Evolutionary conservation across 1,140 invertebrate species (phyloP), one percentile per base, ranked within the genome.

Genomic region (Diachasma alloeum): DNA sequence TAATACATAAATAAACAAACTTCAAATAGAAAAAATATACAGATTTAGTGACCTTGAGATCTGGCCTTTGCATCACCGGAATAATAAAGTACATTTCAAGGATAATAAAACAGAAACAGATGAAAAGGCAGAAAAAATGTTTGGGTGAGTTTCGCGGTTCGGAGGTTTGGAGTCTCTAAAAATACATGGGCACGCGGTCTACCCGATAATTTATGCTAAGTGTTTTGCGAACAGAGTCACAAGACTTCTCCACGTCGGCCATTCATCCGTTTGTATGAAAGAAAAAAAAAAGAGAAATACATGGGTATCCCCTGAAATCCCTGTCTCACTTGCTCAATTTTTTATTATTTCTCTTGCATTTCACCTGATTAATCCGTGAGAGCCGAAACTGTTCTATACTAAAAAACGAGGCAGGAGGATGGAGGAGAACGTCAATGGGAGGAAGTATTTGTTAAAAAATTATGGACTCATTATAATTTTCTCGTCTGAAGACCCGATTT

Each of bases 131-230:
- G 42, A 11, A 36, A 0, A 48, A 70, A 68, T 72, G 46, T 72
- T 72, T 72, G 31, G 17, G 24, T 59, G 22, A 36, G 31, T 72
- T 72, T 72, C 6, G 44, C 26, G 31, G 22, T 13, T 31, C 26
- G 70, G 24, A 46, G 39, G 13, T 71, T 63, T 68, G n/a, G 22
- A 56, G 26, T 17, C 22, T 72, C 70, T 79, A 80, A 80, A 80
- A 74, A 80, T 78, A 80, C 46, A 72, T 31, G 46, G 44, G 70
- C 44, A 56, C 44, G 70, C 69, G 59, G 68, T 66, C 76, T 31
- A 69, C 71, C 72, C 44, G 81, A 46, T 84, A 84, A 83, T 84
- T 81, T 84, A 83, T 84, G 82, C 82, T 82, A 82, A 83, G 81
- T 80, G 82, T 72, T 81, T 81, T 75, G 79, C 80, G 74, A 77